Evolutionary conservation across 2,113 vertebrate species (phyloP), one percentile per base, ranked within the genome.

Genomic region (Toxotes chatareus): DNA sequence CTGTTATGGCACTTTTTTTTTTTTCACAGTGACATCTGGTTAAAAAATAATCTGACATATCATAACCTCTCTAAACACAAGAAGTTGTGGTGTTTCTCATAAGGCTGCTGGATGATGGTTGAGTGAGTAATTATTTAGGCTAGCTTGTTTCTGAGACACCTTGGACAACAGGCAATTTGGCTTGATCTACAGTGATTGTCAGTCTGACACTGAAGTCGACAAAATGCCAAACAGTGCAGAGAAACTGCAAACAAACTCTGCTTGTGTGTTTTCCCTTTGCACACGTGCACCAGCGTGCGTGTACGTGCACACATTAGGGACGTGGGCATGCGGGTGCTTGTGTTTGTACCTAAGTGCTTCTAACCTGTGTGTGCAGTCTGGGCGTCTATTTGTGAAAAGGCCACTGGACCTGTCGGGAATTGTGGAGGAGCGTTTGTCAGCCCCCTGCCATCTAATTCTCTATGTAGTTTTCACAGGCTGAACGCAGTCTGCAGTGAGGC

Each of bases 101-200:
- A 36, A 57, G 53, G 47, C 69, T 44, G 47, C 60, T 67, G 10
- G 42, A 34, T 65, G 53, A 38, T 23, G 65, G 59, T 14, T 67
- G 83, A 87, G 66, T 71, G 73, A 88, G 75, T 91, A 75, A 89
- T 91, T 88, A 85, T 92, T 83, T 72, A 73, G 76, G 32, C 74
- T 61, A 55, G 55, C 72, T 84, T 89, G 78, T 87, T 89, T 90
- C 82, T 68, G 55, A 87, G 84, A 77, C 80, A 85, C 63, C 42
- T 83, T 46, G 31, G 72, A 91, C 73, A 89, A 76, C 68, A 65
- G n/a, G 87, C 86, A 86, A 89, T 91, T 88, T 80, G 71, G 64
- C 79, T 71, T 90, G 91, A 89, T 86, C 89, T 85, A 83, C 79
- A 9, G 76, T 80, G 82, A 87, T 88, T 85, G 83, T 88, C 84